These are phyloP conservation scores for Scylla paramamosain DNA, from an alignment of 1,140 invertebrate species.

Conservation along the genomic window DNA sequence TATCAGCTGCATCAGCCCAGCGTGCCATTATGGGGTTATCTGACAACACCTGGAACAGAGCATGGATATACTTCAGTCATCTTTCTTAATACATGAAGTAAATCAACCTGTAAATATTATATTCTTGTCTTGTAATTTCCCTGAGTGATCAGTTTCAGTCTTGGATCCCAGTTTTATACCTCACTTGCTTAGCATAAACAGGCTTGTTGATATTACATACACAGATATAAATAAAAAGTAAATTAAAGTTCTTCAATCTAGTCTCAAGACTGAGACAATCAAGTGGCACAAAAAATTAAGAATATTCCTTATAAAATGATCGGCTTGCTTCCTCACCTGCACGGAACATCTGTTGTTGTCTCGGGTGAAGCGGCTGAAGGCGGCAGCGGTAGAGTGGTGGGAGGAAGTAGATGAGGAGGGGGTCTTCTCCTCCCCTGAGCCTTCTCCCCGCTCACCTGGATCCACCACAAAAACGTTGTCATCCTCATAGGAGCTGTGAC, in stretches of 20 bases:
- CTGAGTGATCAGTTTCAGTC: no score
- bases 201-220: no score
- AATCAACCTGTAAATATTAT: no score
- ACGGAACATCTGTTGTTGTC: conserved; percentile 92
- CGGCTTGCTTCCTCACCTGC: conserved; percentile 81
- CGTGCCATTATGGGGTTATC: conserved; percentile 78
- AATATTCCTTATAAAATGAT: no score
- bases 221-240: no score
- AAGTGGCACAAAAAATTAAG: no score
- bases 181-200: no score
- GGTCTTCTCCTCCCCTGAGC: conserved; percentile 78
- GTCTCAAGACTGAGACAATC: no score
- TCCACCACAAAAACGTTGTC: conserved; percentile 73
- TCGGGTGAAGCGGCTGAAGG: conserved; percentile 80
- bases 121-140: no score
- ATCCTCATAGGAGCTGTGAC: conserved; percentile 71
- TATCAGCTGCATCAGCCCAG: conserved; percentile 92
- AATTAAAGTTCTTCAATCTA: no score
- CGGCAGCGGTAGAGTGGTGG: conserved; percentile 41
- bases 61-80: neutral
- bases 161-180: no score
- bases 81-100: conserved; percentile 33
- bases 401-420: conserved; percentile 76
- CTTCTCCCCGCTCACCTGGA: conserved; percentile 73
- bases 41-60: conserved; percentile 69